These are phyloP conservation scores for Dasypogon diadema DNA, from an alignment of 2,888 invertebrate genomes.

Conservation along the genomic window DNA sequence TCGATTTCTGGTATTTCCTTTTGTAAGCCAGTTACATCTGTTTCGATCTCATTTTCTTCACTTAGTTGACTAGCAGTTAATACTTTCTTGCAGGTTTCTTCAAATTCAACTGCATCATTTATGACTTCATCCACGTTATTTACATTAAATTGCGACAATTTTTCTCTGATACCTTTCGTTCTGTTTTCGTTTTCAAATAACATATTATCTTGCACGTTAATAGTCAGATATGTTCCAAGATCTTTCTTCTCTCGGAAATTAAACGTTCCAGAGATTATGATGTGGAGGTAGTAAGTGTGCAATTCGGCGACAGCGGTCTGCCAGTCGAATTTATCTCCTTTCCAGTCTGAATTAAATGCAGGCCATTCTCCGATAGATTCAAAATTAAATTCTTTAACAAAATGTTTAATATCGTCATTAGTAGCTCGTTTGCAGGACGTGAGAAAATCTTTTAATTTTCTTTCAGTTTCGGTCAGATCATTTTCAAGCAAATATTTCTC, in stretches of 20 bases:
- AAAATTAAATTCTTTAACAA: neutral
- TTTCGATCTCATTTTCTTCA: neutral
- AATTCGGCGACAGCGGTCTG: too few species aligned
- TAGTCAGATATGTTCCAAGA: too few species aligned
- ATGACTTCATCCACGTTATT: neutral
- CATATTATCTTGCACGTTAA: too few species aligned
- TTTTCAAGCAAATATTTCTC: neutral
- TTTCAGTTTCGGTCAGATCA: neutral
- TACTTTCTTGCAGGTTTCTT: neutral
- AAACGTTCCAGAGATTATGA: too few species aligned
- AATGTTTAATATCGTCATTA: neutral
- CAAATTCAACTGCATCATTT: neutral
- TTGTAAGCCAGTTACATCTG: neutral
- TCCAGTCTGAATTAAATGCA: too few species aligned
- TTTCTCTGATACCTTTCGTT: too few species aligned
- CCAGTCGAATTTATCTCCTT: too few species aligned
- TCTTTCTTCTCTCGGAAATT: too few species aligned
- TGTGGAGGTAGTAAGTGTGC: too few species aligned
- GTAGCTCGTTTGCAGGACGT: neutral
- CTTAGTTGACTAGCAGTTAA: neutral
- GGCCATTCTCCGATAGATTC: constrained; percentile 3
- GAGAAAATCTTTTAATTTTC: neutral
- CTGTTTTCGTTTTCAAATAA: too few species aligned
- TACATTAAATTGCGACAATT: too few species aligned
- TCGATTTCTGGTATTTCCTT: constrained; percentile 1